Percentiles rank a stretch among this genome's conserved stretches.
Conservation (phyloP, 2,888 invertebrate genomes). For the Scelioninae gen. 2 region DNA sequence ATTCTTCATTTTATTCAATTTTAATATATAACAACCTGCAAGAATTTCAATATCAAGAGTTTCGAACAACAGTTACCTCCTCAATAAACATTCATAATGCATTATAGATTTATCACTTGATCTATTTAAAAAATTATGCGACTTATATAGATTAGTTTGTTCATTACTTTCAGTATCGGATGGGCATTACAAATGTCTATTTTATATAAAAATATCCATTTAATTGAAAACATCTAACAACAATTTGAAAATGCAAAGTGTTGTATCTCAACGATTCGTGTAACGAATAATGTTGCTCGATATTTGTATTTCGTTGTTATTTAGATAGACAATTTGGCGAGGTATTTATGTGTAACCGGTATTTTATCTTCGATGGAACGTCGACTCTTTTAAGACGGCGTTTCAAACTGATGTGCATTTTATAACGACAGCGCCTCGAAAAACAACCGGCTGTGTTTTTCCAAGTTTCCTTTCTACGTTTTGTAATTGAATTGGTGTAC, state of each 20-base stretch:
- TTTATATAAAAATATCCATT: constrained; percentile 7
- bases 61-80: no score
- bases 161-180: no score
- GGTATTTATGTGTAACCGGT: constrained; percentile 50
- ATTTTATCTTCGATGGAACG: constrained; percentile 29
- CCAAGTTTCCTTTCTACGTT: constrained; percentile 37
- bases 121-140: no score
- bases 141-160: background rate
- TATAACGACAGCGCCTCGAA: constrained; percentile 52
- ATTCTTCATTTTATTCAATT: background rate
- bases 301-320: constrained; percentile 53
- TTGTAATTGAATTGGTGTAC: constrained; percentile 42
- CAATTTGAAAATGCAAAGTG: constrained; percentile 33
- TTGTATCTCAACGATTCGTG: constrained; percentile 33
- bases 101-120: no score
- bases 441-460: constrained; percentile 49
- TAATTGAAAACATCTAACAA: constrained; percentile 23
- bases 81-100: no score
- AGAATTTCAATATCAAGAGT: background rate
- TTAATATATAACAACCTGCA: no score
- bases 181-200: no score
- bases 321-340: constrained; percentile 52
- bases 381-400: constrained; percentile 11
- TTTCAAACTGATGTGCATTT: constrained; percentile 46
- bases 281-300: constrained; percentile 42